Evolutionary conservation across 2,113 vertebrate genomes (phyloP).

Genomic region (Phaethon lepturus): DNA sequence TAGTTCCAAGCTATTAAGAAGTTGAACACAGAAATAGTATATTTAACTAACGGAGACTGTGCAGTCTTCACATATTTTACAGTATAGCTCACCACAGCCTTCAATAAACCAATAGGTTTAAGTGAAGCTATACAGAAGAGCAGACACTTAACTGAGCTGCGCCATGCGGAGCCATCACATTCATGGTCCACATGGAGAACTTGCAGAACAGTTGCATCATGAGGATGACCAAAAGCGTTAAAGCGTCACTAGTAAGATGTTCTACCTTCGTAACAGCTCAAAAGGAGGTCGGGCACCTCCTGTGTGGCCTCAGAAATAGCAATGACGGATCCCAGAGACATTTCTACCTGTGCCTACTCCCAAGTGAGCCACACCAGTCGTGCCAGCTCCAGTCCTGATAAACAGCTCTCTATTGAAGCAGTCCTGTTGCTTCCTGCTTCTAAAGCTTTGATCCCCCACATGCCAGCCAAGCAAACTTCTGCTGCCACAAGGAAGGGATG

Average conservation of each 20-base stretch:
- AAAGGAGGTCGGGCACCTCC: background rate
- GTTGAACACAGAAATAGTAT: background rate
- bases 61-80: background rate
- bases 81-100: background rate
- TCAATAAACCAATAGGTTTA: background rate
- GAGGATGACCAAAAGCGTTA: accelerated
- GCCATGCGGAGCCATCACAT: background rate
- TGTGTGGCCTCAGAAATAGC: accelerated
- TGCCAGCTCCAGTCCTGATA: background rate
- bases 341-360: background rate
- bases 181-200: accelerated
- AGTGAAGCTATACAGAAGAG: background rate
- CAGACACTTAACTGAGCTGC: background rate
- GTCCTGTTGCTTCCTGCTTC: background rate
- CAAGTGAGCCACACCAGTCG: background rate
- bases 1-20: background rate
- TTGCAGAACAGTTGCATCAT: background rate
- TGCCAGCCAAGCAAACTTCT: background rate
- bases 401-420: background rate
- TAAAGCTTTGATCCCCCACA: background rate
- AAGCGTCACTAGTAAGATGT: background rate
- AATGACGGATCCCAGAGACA: conserved; percentile 14
- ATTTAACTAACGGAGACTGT: background rate
- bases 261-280: background rate
- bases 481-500: background rate